Evolutionary conservation across 2,113 vertebrate species (phyloP), one percentile per base, ranked within the genome.

Genomic region (Hipposideros armiger): DNA sequence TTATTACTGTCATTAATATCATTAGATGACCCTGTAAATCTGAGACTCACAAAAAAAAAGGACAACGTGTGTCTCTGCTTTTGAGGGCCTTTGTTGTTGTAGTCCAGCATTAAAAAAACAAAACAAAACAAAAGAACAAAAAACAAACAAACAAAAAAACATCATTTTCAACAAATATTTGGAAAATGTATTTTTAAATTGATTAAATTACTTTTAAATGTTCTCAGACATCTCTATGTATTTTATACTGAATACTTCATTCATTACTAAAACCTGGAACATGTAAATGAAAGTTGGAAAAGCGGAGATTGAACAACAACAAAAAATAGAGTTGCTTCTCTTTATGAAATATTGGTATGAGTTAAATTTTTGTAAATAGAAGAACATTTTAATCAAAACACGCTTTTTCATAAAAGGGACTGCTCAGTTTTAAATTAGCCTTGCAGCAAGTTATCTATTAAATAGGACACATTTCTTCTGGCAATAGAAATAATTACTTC

Each of bases 381-480:
- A 72, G 32, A 82, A 20, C 3, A 7, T 93, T 92, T 91, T 70
- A 86, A 88, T 78, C 45, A 54, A 90, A 85, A 91, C 28, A 56
- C 56, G 28, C 8, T 95, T 94, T 96, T 81, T 66, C 40, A 42
- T 93, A 88, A 81, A 93, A 7, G 64, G 36, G 42, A 70, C 8
- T 72, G 54, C 40, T 87, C 58, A 77, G 32, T 93, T 94, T 89
- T 86, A 82, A 95, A 80, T 88, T 66, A 85, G 32, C 32, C n/a
- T 92, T 92, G 42, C 1, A 92, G 95, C 7, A 90, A 92, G 69
- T 92, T 78, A 52, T 70, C 56, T 91, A n/a, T 93, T 91, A 91
- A 87, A 74, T 50, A 74, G 72, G 52, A 69, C 74, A 66, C 19
- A 36, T 45, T 81, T 84, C 62, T 50, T 81, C 70, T 52, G 30